phyloP scores from a whole-genome alignment of 2,888 invertebrate species.

The Sturmia bella region DNA sequence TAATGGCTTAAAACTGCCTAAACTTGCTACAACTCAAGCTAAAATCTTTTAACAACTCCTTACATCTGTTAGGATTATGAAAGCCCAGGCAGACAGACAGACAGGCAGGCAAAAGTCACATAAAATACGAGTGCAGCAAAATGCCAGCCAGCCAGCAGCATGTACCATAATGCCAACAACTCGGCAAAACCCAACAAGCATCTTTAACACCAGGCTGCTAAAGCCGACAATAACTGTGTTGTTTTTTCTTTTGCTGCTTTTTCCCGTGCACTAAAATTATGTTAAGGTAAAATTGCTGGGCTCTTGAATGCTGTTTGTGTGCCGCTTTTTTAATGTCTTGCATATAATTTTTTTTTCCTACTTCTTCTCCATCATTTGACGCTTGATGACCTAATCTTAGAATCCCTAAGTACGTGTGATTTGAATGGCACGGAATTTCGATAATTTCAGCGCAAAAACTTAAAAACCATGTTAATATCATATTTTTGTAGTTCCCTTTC shows the following conservation, averaged over 20 bases:
- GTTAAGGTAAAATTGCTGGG: conserved; percentile 39
- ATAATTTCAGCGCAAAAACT: conserved; percentile 69
- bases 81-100: conserved; percentile 35
- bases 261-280: conserved; percentile 4
- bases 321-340: conserved; percentile 10
- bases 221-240: conserved; percentile 20
- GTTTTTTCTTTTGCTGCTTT: conserved; percentile 9
- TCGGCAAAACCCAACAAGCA: not conserved
- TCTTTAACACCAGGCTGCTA: conserved; percentile 33
- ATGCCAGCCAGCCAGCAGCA: conserved; percentile 2
- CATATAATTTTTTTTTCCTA: not conserved
- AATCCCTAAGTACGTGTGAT: conserved; percentile 69
- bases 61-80: conserved; percentile 52
- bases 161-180: conserved; percentile 13
- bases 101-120: conserved; percentile 18
- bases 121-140: conserved; percentile 40
- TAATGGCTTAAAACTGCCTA: conserved; percentile 17
- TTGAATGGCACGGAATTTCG: conserved; percentile 72
- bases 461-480: conserved; percentile 63
- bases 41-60: conserved; percentile 41
- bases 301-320: conserved; percentile 8
- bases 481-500: not conserved
- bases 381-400: conserved; percentile 61
- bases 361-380: conserved; percentile 1
- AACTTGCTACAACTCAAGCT: conserved; percentile 18